Evolutionary conservation across 2,797 vertebrate species (phyloP).

Genomic region (Coracias cyanogaster): DNA sequence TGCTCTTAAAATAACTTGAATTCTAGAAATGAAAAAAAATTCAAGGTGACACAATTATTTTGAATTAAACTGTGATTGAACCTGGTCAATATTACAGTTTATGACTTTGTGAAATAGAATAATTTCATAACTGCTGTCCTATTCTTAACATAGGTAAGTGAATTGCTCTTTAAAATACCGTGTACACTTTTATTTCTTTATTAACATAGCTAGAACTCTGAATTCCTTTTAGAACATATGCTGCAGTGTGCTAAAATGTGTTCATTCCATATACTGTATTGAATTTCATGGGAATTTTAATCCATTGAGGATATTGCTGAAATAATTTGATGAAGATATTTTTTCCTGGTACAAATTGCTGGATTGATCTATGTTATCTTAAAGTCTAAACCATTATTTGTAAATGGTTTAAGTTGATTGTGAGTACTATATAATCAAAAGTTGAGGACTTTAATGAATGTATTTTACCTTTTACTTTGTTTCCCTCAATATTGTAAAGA

Average conservation of each 20-base stretch:
- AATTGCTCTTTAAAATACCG: not conserved
- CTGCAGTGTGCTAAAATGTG: not conserved
- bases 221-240: not conserved
- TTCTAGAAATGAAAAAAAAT: not conserved
- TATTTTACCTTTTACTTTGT: not conserved
- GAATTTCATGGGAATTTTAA: constrained; percentile 11
- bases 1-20: not conserved
- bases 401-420: not conserved
- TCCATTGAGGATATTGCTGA: not conserved
- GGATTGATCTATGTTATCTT: constrained; percentile 4
- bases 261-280: not conserved
- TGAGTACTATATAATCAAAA: not conserved
- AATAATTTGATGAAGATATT: constrained; percentile 18
- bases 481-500: not conserved
- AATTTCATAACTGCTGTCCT: not conserved
- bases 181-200: constrained; percentile 15
- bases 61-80: not conserved
- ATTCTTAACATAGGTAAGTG: not conserved
- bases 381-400: constrained; percentile 9
- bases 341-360: not conserved
- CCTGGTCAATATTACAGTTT: not conserved
- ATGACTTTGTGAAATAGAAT: not conserved
- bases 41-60: not conserved
- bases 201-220: not conserved
- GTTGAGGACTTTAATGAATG: not conserved